A percentile compares a stretch with the other conserved stretches of the same genome.
Evolutionary conservation across 2,888 invertebrate genomes (phyloP).

Genomic region (Aporophyla nigra): DNA sequence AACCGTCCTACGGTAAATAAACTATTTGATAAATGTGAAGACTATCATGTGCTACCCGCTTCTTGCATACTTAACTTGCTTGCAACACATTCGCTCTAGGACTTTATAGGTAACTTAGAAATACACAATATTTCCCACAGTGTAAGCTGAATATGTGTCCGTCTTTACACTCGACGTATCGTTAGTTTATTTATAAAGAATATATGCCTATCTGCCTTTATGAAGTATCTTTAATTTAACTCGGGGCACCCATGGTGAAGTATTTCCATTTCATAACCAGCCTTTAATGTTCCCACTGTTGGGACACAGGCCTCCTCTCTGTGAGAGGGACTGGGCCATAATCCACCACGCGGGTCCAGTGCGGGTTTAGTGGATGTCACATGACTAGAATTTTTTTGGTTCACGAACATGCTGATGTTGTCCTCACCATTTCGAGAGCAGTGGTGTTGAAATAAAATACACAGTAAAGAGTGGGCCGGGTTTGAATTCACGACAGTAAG

Average conservation of each 20-base stretch:
- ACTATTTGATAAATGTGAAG: slow-evolving; percentile 54
- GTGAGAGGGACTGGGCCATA: too few relatives aligned
- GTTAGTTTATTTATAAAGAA: slow-evolving; percentile 62
- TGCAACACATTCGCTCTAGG: slow-evolving; percentile 50
- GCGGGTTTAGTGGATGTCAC: too few relatives aligned
- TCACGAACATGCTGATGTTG: too few relatives aligned
- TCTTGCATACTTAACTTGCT: slow-evolving; percentile 51
- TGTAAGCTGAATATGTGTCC: slow-evolving; percentile 62
- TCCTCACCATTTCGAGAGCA: too few relatives aligned
- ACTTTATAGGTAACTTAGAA: slow-evolving; percentile 38
- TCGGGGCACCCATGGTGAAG: slow-evolving; percentile 70
- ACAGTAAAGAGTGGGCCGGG: too few relatives aligned
- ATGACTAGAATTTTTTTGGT: too few relatives aligned
- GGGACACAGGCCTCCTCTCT: too few relatives aligned
- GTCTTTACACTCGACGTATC: slow-evolving; percentile 48
- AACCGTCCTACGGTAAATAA: slow-evolving; percentile 60
- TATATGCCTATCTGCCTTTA: slow-evolving; percentile 65
- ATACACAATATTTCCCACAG: slow-evolving; percentile 39
- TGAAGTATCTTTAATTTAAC: slow-evolving; percentile 56
- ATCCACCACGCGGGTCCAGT: too few relatives aligned
- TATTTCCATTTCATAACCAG: slow-evolving; percentile 61
- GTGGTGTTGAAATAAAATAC: too few relatives aligned
- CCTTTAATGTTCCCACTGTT: too few relatives aligned
- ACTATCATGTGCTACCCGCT: slow-evolving; percentile 49
- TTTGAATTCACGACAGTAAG: too few relatives aligned